Evolutionary conservation across 2,797 vertebrate genomes (phyloP).

Genomic region (Neopelma chrysocephalum): DNA sequence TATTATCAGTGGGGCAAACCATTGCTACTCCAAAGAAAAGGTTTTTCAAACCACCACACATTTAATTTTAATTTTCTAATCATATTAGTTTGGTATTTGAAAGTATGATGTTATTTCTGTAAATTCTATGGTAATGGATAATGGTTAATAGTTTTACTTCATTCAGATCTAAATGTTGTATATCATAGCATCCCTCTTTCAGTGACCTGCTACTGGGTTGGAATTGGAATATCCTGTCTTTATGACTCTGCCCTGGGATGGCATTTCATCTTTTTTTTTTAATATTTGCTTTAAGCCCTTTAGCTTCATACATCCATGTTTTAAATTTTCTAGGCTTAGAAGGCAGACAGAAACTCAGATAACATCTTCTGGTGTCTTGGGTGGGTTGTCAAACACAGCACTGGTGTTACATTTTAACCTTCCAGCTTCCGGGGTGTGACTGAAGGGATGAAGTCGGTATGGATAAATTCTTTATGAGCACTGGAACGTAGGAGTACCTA

Average conservation of each 20-base stretch:
- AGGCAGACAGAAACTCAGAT: background rate
- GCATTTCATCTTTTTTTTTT: background rate
- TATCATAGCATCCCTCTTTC: background rate
- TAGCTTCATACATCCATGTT: background rate
- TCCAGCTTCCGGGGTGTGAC: background rate
- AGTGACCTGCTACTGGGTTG: background rate
- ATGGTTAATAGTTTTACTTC: background rate
- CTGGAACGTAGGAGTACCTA: rapidly evolving
- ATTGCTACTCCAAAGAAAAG: no score
- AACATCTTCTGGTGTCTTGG: background rate
- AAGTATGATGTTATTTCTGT: background rate
- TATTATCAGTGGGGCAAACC: no score
- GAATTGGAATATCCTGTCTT: background rate
- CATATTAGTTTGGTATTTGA: background rate
- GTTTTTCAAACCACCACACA: no score
- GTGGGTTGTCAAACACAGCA: background rate
- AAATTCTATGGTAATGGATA: background rate
- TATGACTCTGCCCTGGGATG: background rate
- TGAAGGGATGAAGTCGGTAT: background rate
- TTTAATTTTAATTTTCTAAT: background rate
- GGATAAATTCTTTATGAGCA: background rate
- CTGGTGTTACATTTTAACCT: background rate
- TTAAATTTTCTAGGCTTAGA: background rate
- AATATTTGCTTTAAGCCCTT: background rate
- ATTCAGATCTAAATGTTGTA: background rate